These are phyloP conservation scores for Trachurus trachurus DNA, from an alignment of 2,797 vertebrate species.

Conservation along the genomic window DNA sequence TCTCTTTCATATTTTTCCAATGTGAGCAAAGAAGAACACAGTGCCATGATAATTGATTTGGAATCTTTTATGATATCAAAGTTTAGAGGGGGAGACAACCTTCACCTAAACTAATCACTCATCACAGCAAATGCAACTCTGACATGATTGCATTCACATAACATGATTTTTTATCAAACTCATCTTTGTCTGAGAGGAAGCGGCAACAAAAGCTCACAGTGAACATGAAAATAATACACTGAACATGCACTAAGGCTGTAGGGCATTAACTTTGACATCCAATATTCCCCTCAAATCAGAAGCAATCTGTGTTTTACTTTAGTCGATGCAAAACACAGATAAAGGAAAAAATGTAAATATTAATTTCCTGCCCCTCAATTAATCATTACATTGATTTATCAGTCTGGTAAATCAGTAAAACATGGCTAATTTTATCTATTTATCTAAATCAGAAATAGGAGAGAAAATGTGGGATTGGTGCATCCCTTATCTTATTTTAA, in stretches of 20 bases:
- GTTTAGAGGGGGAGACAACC: conserved; percentile 18
- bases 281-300: neutral
- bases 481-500: neutral
- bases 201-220: conserved; percentile 34
- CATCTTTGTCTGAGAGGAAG: conserved; percentile 26
- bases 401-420: neutral
- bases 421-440: neutral
- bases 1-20: neutral
- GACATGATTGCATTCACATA: conserved; percentile 47
- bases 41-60: neutral
- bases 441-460: neutral
- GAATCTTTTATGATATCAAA: conserved; percentile 1
- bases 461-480: neutral
- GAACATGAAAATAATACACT: conserved; percentile 27
- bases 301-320: neutral
- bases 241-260: conserved; percentile 4
- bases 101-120: conserved; percentile 18
- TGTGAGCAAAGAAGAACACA: neutral
- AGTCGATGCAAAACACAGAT: neutral
- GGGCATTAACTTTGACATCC: neutral
- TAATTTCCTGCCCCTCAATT: neutral
- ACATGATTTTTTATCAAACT: conserved; percentile 48
- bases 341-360: too few species aligned
- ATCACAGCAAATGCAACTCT: conserved; percentile 15
- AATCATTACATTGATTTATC: neutral